phyloP scores from a whole-genome alignment of 2,113 vertebrate genomes.

The Aegotheles bennettii region DNA sequence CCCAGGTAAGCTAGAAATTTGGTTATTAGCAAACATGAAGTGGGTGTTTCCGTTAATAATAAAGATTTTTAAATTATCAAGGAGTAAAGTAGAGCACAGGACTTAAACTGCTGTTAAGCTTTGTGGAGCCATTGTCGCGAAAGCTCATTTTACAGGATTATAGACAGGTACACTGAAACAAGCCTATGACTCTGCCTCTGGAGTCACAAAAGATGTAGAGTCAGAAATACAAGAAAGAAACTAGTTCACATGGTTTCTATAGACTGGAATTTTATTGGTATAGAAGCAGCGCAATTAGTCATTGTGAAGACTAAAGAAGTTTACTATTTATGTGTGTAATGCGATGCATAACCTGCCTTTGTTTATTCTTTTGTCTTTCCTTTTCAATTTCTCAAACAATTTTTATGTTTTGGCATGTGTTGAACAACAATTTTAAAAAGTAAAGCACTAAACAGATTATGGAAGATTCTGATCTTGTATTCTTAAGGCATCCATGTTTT shows the following conservation, averaged over 20 bases:
- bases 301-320: background rate
- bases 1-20: background rate
- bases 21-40: background rate
- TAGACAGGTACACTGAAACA: background rate
- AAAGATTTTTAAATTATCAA: background rate
- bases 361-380: background rate
- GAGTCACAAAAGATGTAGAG: background rate
- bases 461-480: background rate
- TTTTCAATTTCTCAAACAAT: background rate
- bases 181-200: background rate
- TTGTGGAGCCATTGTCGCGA: background rate
- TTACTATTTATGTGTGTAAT: background rate
- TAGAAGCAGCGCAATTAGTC: background rate
- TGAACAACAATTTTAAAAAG: background rate
- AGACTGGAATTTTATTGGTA: background rate
- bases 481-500: background rate
- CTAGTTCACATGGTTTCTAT: background rate
- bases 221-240: background rate
- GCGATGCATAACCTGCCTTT: background rate
- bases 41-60: background rate
- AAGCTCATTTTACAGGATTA: background rate
- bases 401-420: background rate
- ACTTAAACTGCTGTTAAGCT: background rate
- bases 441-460: background rate
- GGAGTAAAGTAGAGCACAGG: background rate